These are phyloP conservation scores for Ardeotis arabs DNA, from an alignment of 2,113 vertebrate genomes.

Conservation along the genomic window DNA sequence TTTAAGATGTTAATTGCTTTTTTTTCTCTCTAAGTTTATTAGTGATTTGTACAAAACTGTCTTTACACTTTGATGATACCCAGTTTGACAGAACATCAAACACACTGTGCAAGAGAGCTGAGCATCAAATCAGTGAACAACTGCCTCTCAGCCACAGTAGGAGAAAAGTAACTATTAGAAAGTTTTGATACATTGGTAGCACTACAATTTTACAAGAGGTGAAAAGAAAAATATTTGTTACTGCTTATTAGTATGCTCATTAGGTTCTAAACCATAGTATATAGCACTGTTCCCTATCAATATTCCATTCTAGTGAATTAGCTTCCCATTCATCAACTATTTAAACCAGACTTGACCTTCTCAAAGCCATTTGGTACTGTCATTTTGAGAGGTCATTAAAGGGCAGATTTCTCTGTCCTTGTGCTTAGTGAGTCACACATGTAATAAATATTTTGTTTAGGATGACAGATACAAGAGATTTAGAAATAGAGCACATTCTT, in stretches of 20 bases:
- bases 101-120: background rate
- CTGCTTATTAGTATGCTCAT: conserved; percentile 59
- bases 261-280: conserved; percentile 54
- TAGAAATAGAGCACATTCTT: conserved; percentile 12
- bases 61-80: conserved; percentile 25
- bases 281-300: conserved; percentile 54
- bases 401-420: conserved; percentile 62
- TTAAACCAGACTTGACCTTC: conserved; percentile 79
- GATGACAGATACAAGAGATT: conserved; percentile 45
- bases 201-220: conserved; percentile 32
- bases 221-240: conserved; percentile 64
- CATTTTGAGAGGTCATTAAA: conserved; percentile 70
- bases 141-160: background rate
- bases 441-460: conserved; percentile 55
- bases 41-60: conserved; percentile 53
- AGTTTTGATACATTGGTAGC: background rate
- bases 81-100: conserved; percentile 59
- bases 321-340: conserved; percentile 74
- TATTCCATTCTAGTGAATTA: conserved; percentile 73
- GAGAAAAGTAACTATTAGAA: conserved; percentile 12
- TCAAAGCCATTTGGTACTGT: conserved; percentile 65
- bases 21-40: conserved; percentile 53
- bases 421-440: conserved; percentile 41
- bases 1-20: conserved; percentile 59
- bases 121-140: background rate